Base-by-base conservation (phyloP, 2,888 invertebrate species). In the Villa cingulata region DNA sequence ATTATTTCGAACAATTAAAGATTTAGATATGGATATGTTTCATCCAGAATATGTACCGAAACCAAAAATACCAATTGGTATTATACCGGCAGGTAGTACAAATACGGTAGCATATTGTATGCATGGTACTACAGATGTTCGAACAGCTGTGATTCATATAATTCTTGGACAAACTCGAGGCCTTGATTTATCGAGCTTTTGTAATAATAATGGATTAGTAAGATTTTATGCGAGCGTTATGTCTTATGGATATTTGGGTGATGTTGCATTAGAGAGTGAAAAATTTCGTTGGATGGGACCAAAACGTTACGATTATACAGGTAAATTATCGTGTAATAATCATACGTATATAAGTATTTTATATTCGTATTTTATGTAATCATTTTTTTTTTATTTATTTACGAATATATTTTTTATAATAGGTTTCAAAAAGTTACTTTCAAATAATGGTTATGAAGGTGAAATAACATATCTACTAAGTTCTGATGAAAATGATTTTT, bases 201-300 rank as follows among this genome's bases (percentile, higher is more conserved):
- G 60, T 49, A 74, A 73, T 58, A 78, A 81, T 62, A 74, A 75
- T 46, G 73, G 72, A 37, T 62, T 75, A 39, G 63, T 83, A 41
- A 73, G 80, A 46, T 77, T 85, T 55, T 85, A 81, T 59, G 81
- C 84, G 16, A 84, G 86, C 55, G 78, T 86, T 41, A 72, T 87
- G 52, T 85, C 84, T 51, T 90, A 89, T 63, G 90, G 90, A 2
- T 90, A 84, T 68, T 75, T 89, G 57, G 90, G 89, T 3, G 88
- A 90, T 66, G 79, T 86, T 36, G 75, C 87, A 18, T 73, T 77
- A 50, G 82, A 85, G 58, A 87, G 87, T 60, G 88, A 89, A 58
- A 76, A 78, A 51, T 80, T 83, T 57, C 73, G 89, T 40, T 88
- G 86, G 83, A 82, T 90, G 81, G 90, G 90, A 37, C 87, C 89